phyloP scores from a whole-genome alignment of 1,140 invertebrate genomes.

The Heliothis subflexa region DNA sequence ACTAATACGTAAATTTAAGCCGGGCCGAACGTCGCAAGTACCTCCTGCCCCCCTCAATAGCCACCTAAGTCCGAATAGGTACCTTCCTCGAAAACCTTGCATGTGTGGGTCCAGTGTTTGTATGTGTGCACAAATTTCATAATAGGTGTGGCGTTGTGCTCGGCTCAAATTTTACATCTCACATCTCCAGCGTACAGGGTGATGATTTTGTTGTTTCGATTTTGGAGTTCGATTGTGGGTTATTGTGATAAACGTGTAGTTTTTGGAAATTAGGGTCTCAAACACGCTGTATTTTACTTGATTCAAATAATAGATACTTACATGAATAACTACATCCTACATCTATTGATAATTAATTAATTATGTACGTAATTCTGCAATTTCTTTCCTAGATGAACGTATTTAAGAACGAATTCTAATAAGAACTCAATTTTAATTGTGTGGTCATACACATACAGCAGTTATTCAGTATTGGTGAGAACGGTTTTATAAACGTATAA shows the following conservation, averaged over 20 bases:
- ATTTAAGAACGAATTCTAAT: too few species aligned
- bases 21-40: conserved; percentile 73
- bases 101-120: conserved; percentile 51
- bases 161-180: conserved; percentile 84
- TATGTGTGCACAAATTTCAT: conserved; percentile 79
- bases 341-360: too few species aligned
- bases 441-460: too few species aligned
- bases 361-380: too few species aligned
- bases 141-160: conserved; percentile 78
- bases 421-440: too few species aligned
- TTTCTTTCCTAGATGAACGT: too few species aligned
- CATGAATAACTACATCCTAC: too few species aligned
- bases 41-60: conserved; percentile 65
- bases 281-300: too few species aligned
- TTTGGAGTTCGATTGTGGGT: neutral
- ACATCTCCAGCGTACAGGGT: conserved; percentile 74
- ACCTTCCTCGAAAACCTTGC: conserved; percentile 43
- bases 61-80: conserved; percentile 73
- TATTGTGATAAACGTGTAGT: neutral
- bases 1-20: conserved; percentile 84
- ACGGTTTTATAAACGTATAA: too few species aligned
- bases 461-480: too few species aligned
- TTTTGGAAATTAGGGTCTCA: too few species aligned
- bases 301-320: too few species aligned
- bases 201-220: conserved; percentile 41